Base-by-base conservation (phyloP, 2,797 vertebrate genomes). In the Diglossa cyanea region DNA sequence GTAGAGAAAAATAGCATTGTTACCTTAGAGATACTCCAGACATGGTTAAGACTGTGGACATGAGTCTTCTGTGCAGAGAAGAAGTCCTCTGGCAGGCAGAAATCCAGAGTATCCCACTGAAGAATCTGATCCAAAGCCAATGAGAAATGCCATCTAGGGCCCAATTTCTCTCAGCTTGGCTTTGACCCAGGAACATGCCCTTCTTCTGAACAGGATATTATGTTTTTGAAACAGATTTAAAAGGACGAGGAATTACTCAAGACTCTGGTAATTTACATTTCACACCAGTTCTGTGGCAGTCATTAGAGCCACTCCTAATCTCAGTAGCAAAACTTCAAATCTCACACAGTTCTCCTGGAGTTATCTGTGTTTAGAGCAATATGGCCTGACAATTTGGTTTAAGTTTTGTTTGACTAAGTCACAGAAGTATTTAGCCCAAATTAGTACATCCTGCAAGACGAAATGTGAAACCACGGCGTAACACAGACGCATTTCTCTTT, bases 201-300 rank as follows among this genome's bases (percentile, higher is more conserved):
- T 95, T 90, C 94, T 94, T 94, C 90, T 92, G 87, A 63, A 35
- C 50, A 95, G 95, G 94, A 96, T 97, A 90, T 86, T 37, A 94
- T 57, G 70, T 88, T 95, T 39, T 33, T 12, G 88, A 91, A 67
- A 66, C 57, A 94, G 86, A 79, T 76, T 89, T 61, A 25, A 61
- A 91, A 84, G 58, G 85, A 95, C 63, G 78, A 71, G 61, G 88
- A 86, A 86, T 66, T 8, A 40, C 81, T 89, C 4, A 26, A 53
- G 57, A n/a, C 73, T 75, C 39, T 55, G 54, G 14, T 93, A 81
- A 95, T 84, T 73, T 72, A 75, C 66, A 63, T 89, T 90, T 91
- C 84, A 66, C 31, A 19, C 21, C 24, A 86, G 31, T 72, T 80
- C 79, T 19, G 5, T 79, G 68, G 82, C 86, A 94, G 66, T 93